phyloP scores from a whole-genome alignment of 2,797 vertebrate species.

The Florisuga fusca region DNA sequence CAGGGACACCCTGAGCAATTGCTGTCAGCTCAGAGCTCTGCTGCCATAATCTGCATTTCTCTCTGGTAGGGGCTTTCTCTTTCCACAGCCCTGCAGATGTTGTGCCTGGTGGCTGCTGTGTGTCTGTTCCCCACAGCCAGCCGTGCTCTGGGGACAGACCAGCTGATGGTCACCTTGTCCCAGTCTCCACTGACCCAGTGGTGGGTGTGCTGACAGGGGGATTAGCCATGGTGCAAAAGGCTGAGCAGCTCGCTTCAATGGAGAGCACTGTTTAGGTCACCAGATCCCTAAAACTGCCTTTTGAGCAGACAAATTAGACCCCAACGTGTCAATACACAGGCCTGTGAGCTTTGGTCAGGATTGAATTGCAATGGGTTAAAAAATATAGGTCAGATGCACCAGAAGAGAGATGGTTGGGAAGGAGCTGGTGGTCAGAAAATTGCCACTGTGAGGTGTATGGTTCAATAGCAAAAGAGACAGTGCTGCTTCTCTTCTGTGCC shows the following conservation, averaged over 20 bases:
- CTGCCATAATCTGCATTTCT: neutral
- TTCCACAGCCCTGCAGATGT: neutral
- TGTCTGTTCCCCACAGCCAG: neutral
- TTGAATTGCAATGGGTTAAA: neutral
- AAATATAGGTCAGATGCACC: neutral
- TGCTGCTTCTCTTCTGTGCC: neutral
- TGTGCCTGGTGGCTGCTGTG: fast-evolving
- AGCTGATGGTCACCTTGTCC: neutral
- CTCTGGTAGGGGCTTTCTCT: neutral
- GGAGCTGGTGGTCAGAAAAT: neutral
- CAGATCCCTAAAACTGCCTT: neutral
- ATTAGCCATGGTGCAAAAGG: fast-evolving
- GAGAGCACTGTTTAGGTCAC: neutral
- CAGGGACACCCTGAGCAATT: no score
- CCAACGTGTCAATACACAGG: fast-evolving
- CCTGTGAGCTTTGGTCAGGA: neutral
- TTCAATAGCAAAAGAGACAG: neutral
- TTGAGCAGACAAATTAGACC: neutral
- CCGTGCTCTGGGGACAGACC: neutral
- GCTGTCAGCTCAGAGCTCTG: neutral
- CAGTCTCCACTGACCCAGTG: neutral
- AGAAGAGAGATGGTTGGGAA: neutral
- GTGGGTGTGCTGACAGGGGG: neutral
- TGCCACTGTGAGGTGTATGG: neutral
- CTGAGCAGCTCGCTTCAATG: fast-evolving